A percentile compares a stretch with the other conserved stretches of the same genome.
Evolutionary conservation across 2,797 vertebrate genomes (phyloP).

Genomic region (Acestrorhynchus altus): DNA sequence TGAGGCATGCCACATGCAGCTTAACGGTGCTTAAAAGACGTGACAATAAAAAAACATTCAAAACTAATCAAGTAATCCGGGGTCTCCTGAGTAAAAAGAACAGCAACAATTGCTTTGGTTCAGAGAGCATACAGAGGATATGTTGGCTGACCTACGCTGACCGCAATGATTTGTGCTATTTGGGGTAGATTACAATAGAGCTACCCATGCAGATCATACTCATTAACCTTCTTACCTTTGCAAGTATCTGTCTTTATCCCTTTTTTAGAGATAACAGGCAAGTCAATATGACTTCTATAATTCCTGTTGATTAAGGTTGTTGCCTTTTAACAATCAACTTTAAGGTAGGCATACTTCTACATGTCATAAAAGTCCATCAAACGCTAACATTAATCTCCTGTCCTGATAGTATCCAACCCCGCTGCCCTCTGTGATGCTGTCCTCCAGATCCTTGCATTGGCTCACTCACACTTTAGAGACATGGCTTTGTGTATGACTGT

Average conservation of each 20-base stretch:
- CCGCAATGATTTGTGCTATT: constrained; percentile 63
- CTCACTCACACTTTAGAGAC: too few species aligned
- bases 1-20: constrained; percentile 33
- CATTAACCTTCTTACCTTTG: constrained; percentile 65
- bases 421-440: too few species aligned
- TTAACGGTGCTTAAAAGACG: constrained; percentile 45
- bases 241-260: constrained; percentile 54
- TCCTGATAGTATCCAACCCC: too few species aligned
- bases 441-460: too few species aligned
- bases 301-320: too few species aligned
- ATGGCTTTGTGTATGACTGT: too few species aligned
- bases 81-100: constrained; percentile 51
- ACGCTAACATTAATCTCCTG: background rate
- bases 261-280: too few species aligned
- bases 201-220: constrained; percentile 66
- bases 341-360: background rate
- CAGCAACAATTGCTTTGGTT: constrained; percentile 60
- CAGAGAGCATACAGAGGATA: constrained; percentile 67
- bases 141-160: constrained; percentile 17
- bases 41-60: constrained; percentile 21
- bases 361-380: background rate
- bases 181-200: constrained; percentile 65
- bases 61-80: constrained; percentile 44
- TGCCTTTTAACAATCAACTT: background rate
- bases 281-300: constrained; percentile 48